Conservation (phyloP, 2,888 invertebrate species). For the Boloria selene region DNA sequence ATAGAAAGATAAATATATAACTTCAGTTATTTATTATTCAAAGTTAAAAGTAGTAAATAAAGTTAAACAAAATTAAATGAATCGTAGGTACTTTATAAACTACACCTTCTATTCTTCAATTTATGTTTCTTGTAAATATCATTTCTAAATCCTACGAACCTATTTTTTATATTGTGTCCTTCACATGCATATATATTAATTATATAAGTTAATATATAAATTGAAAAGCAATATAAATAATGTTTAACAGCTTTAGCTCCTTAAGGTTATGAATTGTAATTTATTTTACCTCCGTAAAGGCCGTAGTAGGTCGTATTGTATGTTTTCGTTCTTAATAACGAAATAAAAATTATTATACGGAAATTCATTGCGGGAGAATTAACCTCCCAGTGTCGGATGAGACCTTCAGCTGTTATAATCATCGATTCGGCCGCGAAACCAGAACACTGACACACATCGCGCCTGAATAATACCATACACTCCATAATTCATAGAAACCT, state of each 20-base stretch:
- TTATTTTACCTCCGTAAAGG: conserved; percentile 19
- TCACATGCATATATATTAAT: no score
- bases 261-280: conserved; percentile 16
- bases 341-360: conserved; percentile 54
- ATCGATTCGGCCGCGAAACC: conserved; percentile 73
- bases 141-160: no score
- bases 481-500: conserved; percentile 80
- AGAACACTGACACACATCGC: conserved; percentile 75
- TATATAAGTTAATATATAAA: not conserved
- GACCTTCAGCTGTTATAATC: conserved; percentile 75
- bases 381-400: conserved; percentile 72
- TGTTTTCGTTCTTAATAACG: conserved; percentile 13
- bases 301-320: not conserved
- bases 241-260: not conserved
- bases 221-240: not conserved
- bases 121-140: no score
- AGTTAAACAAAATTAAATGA: no score
- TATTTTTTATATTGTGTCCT: no score
- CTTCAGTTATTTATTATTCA: no score
- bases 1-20: no score
- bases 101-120: no score
- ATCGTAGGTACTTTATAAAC: no score
- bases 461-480: conserved; percentile 78
- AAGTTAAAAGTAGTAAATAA: no score
- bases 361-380: conserved; percentile 62